phyloP scores from a whole-genome alignment of 2,888 invertebrate species.

The Sphinx pinastri region DNA sequence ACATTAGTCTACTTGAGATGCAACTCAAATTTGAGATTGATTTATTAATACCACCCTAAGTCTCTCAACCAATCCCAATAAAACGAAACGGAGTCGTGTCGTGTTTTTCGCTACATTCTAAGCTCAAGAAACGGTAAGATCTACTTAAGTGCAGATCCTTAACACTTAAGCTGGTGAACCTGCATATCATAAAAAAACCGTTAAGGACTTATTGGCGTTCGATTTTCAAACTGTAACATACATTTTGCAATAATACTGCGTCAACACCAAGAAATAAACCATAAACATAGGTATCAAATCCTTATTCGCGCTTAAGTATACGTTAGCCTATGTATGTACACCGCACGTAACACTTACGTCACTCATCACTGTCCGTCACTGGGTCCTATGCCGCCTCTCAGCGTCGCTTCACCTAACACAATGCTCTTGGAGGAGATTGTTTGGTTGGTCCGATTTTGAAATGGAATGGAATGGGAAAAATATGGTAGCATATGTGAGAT shows the following conservation, averaged over 20 bases:
- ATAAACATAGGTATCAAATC: slow-evolving; percentile 73
- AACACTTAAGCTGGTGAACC: too few species aligned
- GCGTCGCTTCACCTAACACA: slow-evolving; percentile 78
- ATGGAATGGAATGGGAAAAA: not conserved
- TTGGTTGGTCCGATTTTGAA: slow-evolving; percentile 34
- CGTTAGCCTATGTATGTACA: slow-evolving; percentile 66
- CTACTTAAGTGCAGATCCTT: too few species aligned
- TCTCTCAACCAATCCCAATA: too few species aligned
- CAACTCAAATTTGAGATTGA: too few species aligned
- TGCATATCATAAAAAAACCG: not conserved
- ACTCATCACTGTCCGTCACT: slow-evolving; percentile 23
- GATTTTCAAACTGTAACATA: slow-evolving; percentile 1
- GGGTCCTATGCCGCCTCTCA: slow-evolving; percentile 50
- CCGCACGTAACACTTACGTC: slow-evolving; percentile 20
- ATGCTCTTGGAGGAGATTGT: slow-evolving; percentile 67
- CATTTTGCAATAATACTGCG: not conserved
- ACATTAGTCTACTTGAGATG: too few species aligned
- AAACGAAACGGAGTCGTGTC: too few species aligned
- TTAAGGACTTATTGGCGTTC: slow-evolving; percentile 2
- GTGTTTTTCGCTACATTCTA: not conserved
- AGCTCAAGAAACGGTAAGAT: not conserved
- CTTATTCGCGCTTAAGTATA: slow-evolving; percentile 70
- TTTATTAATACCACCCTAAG: too few species aligned
- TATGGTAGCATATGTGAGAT: not conserved
- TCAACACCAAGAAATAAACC: slow-evolving; percentile 47